A percentile compares a stretch with the other conserved stretches of the same genome.
Conservation (phyloP, 1,140 invertebrate genomes). For the Pseudomyrmex cubaensis region DNA sequence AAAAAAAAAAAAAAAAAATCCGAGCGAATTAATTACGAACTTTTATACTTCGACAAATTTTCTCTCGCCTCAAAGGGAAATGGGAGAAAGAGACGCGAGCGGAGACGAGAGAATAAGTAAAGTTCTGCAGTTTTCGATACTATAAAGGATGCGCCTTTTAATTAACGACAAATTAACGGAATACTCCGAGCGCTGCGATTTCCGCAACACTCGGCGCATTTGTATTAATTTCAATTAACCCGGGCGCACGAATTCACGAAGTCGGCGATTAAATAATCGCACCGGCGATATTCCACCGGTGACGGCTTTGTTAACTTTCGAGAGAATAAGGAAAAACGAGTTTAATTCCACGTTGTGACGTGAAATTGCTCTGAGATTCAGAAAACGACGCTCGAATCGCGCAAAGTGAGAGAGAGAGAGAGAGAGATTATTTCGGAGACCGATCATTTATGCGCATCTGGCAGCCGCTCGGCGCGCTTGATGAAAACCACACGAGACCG, state of each 20-base stretch:
- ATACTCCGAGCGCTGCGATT: too few relatives aligned
- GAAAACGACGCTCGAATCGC: neutral
- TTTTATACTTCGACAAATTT: constrained; percentile 4
- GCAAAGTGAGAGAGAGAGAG: too few relatives aligned
- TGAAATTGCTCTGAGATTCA: neutral
- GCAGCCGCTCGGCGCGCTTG: neutral
- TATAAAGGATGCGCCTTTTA: neutral
- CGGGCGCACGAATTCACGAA: too few relatives aligned
- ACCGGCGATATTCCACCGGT: too few relatives aligned
- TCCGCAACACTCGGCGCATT: too few relatives aligned
- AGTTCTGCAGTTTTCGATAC: neutral
- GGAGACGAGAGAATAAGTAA: neutral
- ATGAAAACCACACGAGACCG: constrained; percentile 3
- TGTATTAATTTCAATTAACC: too few relatives aligned
- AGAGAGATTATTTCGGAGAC: neutral
- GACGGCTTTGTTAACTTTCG: too few relatives aligned
- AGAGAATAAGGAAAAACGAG: neutral
- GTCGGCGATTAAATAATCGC: too few relatives aligned
- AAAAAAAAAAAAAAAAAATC: neutral
- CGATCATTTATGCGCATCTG: constrained; percentile 14
- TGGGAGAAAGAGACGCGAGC: too few relatives aligned
- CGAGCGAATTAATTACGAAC: constrained; percentile 1
- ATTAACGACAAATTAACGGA: too few relatives aligned
- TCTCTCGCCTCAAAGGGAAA: constrained; percentile 2
- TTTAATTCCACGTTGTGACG: too few relatives aligned